Evolutionary conservation across 1,140 invertebrate species (phyloP), one percentile per base, ranked within the genome.

Genomic region (Dendrolimus punctatus): DNA sequence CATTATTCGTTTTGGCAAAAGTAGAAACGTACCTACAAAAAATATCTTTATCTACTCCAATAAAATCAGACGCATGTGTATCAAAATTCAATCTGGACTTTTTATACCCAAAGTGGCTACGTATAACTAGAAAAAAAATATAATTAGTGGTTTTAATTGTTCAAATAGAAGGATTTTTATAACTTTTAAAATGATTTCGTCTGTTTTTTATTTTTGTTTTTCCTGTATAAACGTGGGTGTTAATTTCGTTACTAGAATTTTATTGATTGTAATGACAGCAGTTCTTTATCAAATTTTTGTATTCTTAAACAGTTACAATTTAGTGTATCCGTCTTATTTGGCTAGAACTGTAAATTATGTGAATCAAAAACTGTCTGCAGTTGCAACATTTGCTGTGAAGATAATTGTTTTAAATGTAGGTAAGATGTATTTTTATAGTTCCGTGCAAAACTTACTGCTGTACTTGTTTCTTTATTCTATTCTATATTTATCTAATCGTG

Each of bases 261-360:
- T 82, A 37, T 58, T 85, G 44, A 71, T 82, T 43, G 23, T 84
- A 42, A 48, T 85, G 36, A 80, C 73, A 66, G 71, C 73, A 4
- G 66, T 59, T 51, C 62, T 85, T 8, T 85, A 81, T 51, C 76
- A 85, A 42, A 44, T 58, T 36, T 84, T 85, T 57, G 68, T 83
- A 45, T 55, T 84, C 42, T 55, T 83, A 38, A 80, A 85, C 43
- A 80, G 75, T 61, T 78, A 66, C 38, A 63, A 76, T 46, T 64
- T 71, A 38, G 67, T 73, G 55, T 85, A 76, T 49, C 76, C 78
- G 0, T 68, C 73, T 43, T 69, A 62, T 50, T 51, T 85, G 38
- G 62, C 71, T 0, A 67, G 73, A 7, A 49, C 66, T 5, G 49
- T 74, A 4, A 49, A 49, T 7, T 47, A 49, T 23, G 39, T 68